phyloP scores from a whole-genome alignment of 2,113 vertebrate species.

The Chaenocephalus aceratus region DNA sequence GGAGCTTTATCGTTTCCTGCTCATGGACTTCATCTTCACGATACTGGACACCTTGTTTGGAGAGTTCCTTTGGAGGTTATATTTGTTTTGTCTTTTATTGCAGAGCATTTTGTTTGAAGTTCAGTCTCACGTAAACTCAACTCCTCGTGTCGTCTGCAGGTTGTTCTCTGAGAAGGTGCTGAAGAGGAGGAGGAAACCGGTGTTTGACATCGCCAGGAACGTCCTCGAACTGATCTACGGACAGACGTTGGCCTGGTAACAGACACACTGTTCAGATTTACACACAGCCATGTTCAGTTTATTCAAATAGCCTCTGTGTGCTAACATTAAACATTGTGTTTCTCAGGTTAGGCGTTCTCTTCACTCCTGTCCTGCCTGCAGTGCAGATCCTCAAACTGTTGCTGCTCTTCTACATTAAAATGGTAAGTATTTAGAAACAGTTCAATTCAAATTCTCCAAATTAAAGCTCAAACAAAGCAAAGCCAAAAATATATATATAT shows the following conservation, averaged over 20 bases:
- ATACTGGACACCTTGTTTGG: conserved; percentile 89
- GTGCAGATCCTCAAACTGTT: conserved; percentile 91
- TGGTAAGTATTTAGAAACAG: conserved; percentile 77
- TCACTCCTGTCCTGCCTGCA: conserved; percentile 87
- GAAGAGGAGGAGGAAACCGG: conserved; percentile 84
- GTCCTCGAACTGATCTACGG: conserved; percentile 95
- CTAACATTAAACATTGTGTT: conserved; percentile 2
- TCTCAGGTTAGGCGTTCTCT: conserved; percentile 91
- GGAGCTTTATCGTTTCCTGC: conserved; percentile 92
- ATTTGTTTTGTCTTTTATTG: neutral
- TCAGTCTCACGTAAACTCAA: neutral
- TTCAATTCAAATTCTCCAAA: too few relatives aligned
- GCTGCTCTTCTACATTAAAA: conserved; percentile 92
- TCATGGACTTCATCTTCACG: conserved; percentile 92
- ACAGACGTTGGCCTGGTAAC: conserved; percentile 93
- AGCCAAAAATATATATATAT: too few relatives aligned
- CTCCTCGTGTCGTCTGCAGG: conserved; percentile 72
- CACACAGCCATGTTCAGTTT: neutral
- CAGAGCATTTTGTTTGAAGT: neutral
- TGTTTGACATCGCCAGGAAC: conserved; percentile 93
- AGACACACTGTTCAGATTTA: neutral
- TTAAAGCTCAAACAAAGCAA: too few relatives aligned
- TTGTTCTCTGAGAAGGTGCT: conserved; percentile 86
- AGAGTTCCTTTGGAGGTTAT: conserved; percentile 93
- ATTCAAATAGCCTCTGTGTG: neutral